A percentile compares a stretch with the other conserved stretches of the same genome.
These are phyloP conservation scores for Argynnis bischoffii DNA, from an alignment of 2,888 invertebrate genomes.

Conservation along the genomic window DNA sequence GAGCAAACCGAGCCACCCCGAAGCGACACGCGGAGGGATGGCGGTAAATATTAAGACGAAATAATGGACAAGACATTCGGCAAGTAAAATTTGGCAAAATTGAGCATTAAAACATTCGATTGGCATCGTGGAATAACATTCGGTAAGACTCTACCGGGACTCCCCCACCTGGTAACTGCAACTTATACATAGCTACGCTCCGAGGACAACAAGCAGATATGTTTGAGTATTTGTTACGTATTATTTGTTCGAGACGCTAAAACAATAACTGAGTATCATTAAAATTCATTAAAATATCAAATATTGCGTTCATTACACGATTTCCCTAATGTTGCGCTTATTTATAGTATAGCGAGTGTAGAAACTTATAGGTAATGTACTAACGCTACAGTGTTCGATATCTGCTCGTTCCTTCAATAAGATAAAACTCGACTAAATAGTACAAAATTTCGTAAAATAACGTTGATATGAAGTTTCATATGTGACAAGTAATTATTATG, in stretches of 20 bases:
- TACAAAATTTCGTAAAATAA: constrained; percentile 51
- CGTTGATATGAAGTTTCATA: constrained; percentile 72
- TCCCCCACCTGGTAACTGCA: constrained; percentile 70
- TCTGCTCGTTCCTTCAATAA: constrained; percentile 39
- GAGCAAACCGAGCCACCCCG: constrained; percentile 62
- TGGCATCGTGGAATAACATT: constrained; percentile 71
- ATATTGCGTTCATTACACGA: constrained; percentile 10
- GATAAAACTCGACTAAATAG: constrained; percentile 41
- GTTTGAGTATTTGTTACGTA: constrained; percentile 32
- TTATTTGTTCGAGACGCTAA: constrained; percentile 28
- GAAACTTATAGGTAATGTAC: constrained; percentile 21
- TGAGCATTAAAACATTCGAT: constrained; percentile 79
- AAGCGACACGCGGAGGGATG: constrained; percentile 53
- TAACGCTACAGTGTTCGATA: constrained; percentile 23
- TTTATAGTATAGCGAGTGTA: constrained; percentile 31
- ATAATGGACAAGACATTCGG: constrained; percentile 74
- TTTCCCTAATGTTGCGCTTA: constrained; percentile 21
- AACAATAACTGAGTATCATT: constrained; percentile 22
- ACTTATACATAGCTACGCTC: constrained; percentile 45
- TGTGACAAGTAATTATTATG: constrained; percentile 68
- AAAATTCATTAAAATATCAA: constrained; percentile 13
- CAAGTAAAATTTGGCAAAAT: constrained; percentile 82
- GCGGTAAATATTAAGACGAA: constrained; percentile 51
- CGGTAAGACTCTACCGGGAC: constrained; percentile 48
- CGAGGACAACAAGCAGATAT: constrained; percentile 34